phyloP scores from a whole-genome alignment of 2,888 invertebrate genomes.

The Schizotus pectinicornis region DNA sequence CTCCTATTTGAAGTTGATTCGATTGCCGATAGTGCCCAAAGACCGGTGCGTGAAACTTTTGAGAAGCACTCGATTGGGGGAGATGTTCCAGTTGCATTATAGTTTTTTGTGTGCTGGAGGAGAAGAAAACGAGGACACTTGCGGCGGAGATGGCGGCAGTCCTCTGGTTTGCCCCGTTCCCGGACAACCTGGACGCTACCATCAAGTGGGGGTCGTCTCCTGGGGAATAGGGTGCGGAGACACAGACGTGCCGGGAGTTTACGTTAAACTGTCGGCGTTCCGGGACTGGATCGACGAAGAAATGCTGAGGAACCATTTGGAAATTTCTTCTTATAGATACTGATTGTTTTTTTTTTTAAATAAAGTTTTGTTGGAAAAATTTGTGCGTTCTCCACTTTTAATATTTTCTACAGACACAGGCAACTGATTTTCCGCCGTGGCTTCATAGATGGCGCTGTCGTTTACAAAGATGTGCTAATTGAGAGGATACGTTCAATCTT shows the following conservation, averaged over 20 bases:
- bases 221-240: constrained; percentile 85
- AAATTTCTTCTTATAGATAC: constrained; percentile 36
- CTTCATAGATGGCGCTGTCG: too few relatives aligned
- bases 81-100: constrained; percentile 67
- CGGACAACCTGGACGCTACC: constrained; percentile 59
- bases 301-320: constrained; percentile 38
- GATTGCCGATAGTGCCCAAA: constrained; percentile 69
- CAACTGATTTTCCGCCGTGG: too few relatives aligned
- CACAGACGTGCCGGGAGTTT: constrained; percentile 73
- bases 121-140: constrained; percentile 74
- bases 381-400: too few relatives aligned
- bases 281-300: constrained; percentile 68
- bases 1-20: constrained; percentile 69
- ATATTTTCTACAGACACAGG: too few relatives aligned
- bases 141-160: constrained; percentile 81
- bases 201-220: constrained; percentile 74
- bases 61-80: constrained; percentile 69
- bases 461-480: too few relatives aligned
- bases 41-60: constrained; percentile 66
- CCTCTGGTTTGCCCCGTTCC: constrained; percentile 75
- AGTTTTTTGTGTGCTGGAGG: constrained; percentile 85
- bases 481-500: background rate
- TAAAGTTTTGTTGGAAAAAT: background rate
- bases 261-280: constrained; percentile 70
- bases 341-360: constrained; percentile 12